Conservation (phyloP, 2,113 vertebrate genomes). For the Rhineura floridana region DNA sequence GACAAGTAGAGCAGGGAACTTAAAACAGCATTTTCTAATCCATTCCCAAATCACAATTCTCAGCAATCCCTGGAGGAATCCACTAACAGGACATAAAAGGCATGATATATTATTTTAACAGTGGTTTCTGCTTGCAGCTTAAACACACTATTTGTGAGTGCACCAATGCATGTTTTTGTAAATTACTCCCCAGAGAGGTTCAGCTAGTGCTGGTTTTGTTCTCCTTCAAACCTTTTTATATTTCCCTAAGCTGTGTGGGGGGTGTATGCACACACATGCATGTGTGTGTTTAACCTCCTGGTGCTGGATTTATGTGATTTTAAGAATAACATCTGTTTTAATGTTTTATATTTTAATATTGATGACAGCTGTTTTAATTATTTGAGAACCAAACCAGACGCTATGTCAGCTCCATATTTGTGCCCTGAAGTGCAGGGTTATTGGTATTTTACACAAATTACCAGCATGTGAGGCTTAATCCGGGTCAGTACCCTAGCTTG, state of each 20-base stretch:
- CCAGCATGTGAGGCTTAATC: background rate
- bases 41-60: background rate
- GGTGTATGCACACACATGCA: too few species aligned
- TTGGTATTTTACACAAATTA: background rate
- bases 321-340: background rate
- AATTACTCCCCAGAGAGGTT: background rate
- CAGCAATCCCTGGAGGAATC: background rate
- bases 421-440: too few species aligned
- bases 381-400: background rate
- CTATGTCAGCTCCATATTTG: background rate
- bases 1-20: background rate
- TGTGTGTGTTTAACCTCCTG: background rate
- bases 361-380: background rate
- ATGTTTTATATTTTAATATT: background rate
- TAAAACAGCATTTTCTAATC: background rate
- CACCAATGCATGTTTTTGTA: background rate
- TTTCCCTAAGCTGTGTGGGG: too few species aligned
- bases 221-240: background rate
- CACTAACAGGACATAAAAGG: background rate
- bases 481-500: background rate
- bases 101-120: background rate
- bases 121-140: background rate
- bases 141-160: background rate
- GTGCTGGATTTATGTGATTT: background rate
- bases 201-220: background rate